Evolutionary conservation across 2,797 vertebrate species (phyloP).

Genomic region (Cuculus canorus): DNA sequence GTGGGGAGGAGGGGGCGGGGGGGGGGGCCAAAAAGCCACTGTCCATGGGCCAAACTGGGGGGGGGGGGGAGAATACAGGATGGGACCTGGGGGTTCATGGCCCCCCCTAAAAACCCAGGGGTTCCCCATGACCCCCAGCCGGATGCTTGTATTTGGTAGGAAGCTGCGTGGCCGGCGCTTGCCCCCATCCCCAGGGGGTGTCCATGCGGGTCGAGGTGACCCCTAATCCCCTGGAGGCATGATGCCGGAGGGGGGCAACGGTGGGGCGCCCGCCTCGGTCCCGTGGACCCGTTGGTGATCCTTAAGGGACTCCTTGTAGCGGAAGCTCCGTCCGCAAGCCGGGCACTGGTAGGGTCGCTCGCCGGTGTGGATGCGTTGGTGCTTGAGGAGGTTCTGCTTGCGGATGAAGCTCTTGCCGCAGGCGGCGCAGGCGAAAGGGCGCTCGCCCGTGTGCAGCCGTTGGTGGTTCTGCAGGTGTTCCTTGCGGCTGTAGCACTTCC

Average conservation of each 20-base stretch:
- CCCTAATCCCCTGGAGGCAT: constrained; percentile 64
- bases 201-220: not conserved
- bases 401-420: constrained; percentile 82
- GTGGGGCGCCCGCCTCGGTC: not conserved
- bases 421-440: constrained; percentile 78
- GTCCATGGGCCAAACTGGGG: not conserved
- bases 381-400: constrained; percentile 81
- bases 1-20: not conserved
- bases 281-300: constrained; percentile 76
- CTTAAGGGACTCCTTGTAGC: constrained; percentile 81
- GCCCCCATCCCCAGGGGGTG: not conserved
- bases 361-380: constrained; percentile 82
- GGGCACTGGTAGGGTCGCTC: constrained; percentile 80
- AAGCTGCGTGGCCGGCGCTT: not conserved
- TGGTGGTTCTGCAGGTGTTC: constrained; percentile 81
- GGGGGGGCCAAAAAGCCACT: not conserved
- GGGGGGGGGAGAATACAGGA: too few species aligned
- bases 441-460: constrained; percentile 78
- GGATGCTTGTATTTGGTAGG: not conserved
- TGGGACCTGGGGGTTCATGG: not conserved
- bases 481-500: constrained; percentile 81
- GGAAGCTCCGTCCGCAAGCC: constrained; percentile 78
- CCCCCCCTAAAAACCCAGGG: not conserved
- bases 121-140: not conserved
- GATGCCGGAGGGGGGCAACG: constrained; percentile 32